These are phyloP conservation scores for Sinella curviseta DNA, from an alignment of 1,140 invertebrate species.

Conservation along the genomic window DNA sequence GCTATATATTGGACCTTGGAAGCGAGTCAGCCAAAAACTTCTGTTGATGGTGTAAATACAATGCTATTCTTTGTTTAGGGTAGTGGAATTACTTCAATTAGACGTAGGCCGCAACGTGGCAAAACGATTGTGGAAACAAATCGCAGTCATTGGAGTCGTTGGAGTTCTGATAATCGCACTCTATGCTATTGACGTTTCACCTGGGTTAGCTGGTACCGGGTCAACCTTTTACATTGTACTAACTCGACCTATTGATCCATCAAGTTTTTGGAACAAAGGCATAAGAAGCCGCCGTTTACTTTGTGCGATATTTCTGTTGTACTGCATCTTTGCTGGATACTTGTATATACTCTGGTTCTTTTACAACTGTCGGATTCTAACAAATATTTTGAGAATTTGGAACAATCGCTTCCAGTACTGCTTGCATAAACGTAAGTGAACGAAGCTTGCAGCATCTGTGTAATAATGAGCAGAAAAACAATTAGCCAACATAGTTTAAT, in stretches of 20 bases:
- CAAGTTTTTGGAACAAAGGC: neutral
- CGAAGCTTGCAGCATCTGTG: too few relatives aligned
- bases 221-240: neutral
- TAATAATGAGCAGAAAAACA: too few relatives aligned
- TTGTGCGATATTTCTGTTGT: neutral
- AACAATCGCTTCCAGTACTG: neutral
- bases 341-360: neutral
- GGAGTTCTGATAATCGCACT: neutral
- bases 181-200: neutral
- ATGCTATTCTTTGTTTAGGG: neutral
- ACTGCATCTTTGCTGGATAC: neutral
- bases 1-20: too few relatives aligned
- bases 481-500: too few relatives aligned
- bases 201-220: neutral
- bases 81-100: neutral
- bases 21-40: too few relatives aligned
- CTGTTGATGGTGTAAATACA: too few relatives aligned
- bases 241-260: neutral
- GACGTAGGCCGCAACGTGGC: neutral
- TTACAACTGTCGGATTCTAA: neutral
- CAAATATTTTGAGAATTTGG: constrained; percentile 3
- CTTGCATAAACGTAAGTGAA: neutral
- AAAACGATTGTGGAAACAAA: neutral
- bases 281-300: neutral
- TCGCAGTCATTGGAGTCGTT: neutral